Evolutionary conservation across 2,113 vertebrate species (phyloP).

Genomic region (Nestor notabilis): DNA sequence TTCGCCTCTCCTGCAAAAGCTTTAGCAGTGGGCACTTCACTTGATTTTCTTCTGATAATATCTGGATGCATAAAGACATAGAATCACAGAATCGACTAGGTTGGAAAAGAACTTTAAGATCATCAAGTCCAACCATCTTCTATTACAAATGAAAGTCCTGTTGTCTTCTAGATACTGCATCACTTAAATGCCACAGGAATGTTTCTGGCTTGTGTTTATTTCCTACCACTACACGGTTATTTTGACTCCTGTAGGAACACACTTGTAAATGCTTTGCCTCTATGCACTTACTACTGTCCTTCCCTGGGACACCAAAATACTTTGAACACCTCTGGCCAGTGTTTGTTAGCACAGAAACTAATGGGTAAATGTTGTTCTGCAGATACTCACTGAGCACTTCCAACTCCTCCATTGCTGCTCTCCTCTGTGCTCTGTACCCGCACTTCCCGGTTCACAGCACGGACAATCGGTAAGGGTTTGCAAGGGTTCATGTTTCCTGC

Average conservation of each 20-base stretch:
- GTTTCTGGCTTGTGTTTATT: background rate
- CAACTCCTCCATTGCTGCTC: slow-evolving; percentile 94
- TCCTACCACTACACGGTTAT: background rate
- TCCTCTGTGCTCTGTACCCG: slow-evolving; percentile 95
- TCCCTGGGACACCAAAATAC: background rate
- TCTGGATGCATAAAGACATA: fast-evolving
- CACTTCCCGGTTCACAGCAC: slow-evolving; percentile 97
- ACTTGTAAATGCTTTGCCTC: background rate
- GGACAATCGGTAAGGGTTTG: slow-evolving; percentile 87
- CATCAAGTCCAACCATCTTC: background rate
- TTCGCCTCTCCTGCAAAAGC: background rate
- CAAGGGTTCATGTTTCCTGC: background rate
- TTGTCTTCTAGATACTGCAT: background rate
- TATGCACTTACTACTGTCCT: background rate
- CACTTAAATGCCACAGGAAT: background rate
- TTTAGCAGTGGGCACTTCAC: background rate
- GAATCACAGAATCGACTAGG: background rate
- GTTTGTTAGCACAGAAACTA: background rate
- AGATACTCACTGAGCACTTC: slow-evolving; percentile 96
- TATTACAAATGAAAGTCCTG: background rate
- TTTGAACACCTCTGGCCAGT: background rate
- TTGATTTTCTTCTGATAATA: background rate
- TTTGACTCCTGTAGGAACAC: background rate
- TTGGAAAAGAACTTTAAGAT: background rate
- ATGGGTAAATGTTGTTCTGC: background rate